phyloP scores from a whole-genome alignment of 2,113 vertebrate species.

The Felis chaus region DNA sequence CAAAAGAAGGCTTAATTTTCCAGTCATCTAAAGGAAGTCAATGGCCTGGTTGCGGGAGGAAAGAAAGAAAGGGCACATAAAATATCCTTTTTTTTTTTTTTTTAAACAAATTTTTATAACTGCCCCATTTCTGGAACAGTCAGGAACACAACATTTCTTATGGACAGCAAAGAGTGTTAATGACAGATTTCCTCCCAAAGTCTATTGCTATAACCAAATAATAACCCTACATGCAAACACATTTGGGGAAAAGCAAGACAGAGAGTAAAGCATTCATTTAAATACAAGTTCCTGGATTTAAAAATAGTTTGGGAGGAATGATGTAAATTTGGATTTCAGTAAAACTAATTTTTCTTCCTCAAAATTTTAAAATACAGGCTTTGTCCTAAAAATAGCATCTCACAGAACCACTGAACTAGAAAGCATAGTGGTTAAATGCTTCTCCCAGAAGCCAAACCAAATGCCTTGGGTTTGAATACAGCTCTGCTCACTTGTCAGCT shows the following conservation, averaged over 20 bases:
- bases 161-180: background rate
- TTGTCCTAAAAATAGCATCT: slow-evolving; percentile 68
- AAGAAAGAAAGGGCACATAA: background rate
- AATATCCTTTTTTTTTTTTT: background rate
- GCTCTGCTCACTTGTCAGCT: background rate
- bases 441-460: slow-evolving; percentile 42
- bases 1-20: background rate
- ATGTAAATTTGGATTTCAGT: slow-evolving; percentile 70
- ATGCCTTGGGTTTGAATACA: background rate
- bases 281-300: slow-evolving; percentile 50
- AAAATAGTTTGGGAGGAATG: slow-evolving; percentile 67
- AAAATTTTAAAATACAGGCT: slow-evolving; percentile 74
- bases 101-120: background rate
- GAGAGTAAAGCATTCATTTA: slow-evolving; percentile 13
- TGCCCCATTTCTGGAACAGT: background rate
- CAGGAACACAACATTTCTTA: background rate
- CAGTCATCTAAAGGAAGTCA: slow-evolving; percentile 1
- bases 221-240: background rate
- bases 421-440: slow-evolving; percentile 61
- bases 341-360: slow-evolving; percentile 74
- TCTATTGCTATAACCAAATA: background rate
- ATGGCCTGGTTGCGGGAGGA: background rate
- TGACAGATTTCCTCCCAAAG: background rate
- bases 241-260: background rate
- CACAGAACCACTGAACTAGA: slow-evolving; percentile 69